phyloP scores from a whole-genome alignment of 2,113 vertebrate species.

The Aldabrachelys gigantea region DNA sequence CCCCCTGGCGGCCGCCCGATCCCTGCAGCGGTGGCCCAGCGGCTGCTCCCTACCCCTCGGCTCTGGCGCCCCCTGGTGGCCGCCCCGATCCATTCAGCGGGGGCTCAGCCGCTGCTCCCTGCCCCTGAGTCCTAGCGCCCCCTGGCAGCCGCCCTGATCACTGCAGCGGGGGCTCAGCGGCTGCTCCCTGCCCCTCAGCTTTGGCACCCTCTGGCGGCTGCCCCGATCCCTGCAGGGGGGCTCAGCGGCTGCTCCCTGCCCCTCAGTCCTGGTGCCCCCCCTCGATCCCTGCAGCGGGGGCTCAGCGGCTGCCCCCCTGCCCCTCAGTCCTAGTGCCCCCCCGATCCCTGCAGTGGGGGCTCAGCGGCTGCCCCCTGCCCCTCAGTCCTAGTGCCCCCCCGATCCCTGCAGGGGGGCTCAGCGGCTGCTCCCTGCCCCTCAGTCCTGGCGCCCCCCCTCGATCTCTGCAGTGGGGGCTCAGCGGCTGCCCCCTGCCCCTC shows the following conservation, averaged over 20 bases:
- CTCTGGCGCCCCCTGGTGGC: background rate
- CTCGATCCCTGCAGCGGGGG: too few species aligned
- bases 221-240: background rate
- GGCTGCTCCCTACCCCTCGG: too few species aligned
- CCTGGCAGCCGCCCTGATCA: too few species aligned
- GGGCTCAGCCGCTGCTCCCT: background rate
- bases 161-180: background rate
- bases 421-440: background rate
- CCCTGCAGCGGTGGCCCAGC: too few species aligned
- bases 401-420: background rate
- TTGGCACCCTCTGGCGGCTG: background rate
- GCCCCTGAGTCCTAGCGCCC: background rate
- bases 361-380: too few species aligned
- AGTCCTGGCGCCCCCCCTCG: background rate
- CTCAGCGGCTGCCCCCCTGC: accelerated
- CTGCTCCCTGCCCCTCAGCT: background rate
- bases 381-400: background rate
- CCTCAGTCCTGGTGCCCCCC: background rate
- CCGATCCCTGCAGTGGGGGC: background rate
- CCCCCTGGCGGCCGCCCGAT: too few species aligned
- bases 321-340: background rate
- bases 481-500: background rate
- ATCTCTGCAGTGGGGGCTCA: background rate
- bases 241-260: background rate
- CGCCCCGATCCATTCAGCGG: too few species aligned